Base-by-base conservation (phyloP, 2,797 vertebrate genomes). In the Chelon auratus region DNA sequence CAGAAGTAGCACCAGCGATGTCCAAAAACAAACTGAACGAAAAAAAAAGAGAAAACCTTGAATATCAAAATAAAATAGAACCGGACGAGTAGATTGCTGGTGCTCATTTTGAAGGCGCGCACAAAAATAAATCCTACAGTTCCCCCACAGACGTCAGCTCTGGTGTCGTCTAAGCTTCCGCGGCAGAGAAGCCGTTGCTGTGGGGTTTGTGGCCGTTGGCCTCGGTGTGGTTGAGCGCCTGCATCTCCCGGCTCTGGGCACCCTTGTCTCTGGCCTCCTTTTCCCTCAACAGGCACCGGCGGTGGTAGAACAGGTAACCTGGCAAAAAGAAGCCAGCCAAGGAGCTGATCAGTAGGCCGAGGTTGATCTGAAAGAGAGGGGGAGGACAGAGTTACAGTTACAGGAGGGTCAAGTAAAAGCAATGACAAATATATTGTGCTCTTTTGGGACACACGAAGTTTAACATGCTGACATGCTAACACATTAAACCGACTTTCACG, bases 311-410 rank as follows among this genome's bases (percentile, higher is more conserved):
- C 80, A 98, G 92, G 91, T 97, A 97, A 62, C 89, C 93, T 0
- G 97, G 97, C 72, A 98, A 90, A 80, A 97, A 85, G 87, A 97
- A 97, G 22, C 96, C 97, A 26, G 90, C 57, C 14, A 97, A 58
- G 0, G 97, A 97, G 80, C 93, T 72, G 54, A 96, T 74, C 77
- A 97, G 90, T 77, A 98, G 93, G 36, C 94, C 83, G 20, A 97
- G 3, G 57, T 97, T 97, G 81, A 97, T 96, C 97, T 97, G 80
- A 72, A 60, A 48, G 64, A 53, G 2, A 58, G n/a, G 11, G 17
- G 52, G 13, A 3, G 33, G 0, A 13, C 3, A 47, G 17, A 47
- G 45, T 3, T 3, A 47, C 6, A 9, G 15, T 43, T 43, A 42
- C 13, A 5, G 13, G 40, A 26, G 24, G 24, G 24, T 26, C 24